phyloP scores from a whole-genome alignment of 37 sponge, comb jelly and placozoan genomes.

The Aplysina aerophoba region DNA sequence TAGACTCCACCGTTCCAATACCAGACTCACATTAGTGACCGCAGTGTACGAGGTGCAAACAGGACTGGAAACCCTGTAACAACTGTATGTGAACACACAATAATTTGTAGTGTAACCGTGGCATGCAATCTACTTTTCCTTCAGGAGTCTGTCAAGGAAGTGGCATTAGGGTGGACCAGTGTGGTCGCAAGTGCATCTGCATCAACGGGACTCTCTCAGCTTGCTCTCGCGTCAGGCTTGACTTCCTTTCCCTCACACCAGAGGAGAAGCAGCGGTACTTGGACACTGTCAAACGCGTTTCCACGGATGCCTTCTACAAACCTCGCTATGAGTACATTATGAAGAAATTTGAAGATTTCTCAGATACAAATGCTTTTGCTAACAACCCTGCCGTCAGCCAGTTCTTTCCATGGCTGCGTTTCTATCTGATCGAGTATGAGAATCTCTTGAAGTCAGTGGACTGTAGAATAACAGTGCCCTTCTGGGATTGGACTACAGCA shows the following conservation, averaged over 20 bases:
- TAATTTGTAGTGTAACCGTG: background rate
- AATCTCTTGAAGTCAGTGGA: slow-evolving; percentile 61
- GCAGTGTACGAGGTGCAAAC: too few relatives aligned
- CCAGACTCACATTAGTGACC: too few relatives aligned
- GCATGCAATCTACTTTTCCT: background rate
- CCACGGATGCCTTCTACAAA: slow-evolving; percentile 56
- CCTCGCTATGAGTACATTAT: slow-evolving; percentile 58
- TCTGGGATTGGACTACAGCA: slow-evolving; percentile 75
- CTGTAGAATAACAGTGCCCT: slow-evolving; percentile 72
- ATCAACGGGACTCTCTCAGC: slow-evolving; percentile 31
- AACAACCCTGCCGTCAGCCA: slow-evolving; percentile 48
- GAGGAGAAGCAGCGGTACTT: slow-evolving; percentile 58
- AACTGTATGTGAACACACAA: background rate
- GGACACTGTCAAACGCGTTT: slow-evolving; percentile 46
- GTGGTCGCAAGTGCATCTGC: slow-evolving; percentile 63
- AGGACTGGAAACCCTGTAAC: background rate
- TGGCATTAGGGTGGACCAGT: slow-evolving; percentile 36
- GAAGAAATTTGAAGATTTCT: slow-evolving; percentile 39
- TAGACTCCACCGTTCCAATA: too few relatives aligned
- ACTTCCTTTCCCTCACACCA: slow-evolving; percentile 42
- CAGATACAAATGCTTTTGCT: slow-evolving; percentile 40
- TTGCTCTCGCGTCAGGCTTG: slow-evolving; percentile 66
- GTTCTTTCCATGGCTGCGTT: slow-evolving; percentile 63
- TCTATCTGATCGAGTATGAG: slow-evolving; percentile 75
- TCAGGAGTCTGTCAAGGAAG: slow-evolving; percentile 32